Base-by-base conservation (phyloP, 1,140 invertebrate species). In the Antheraea mylitta region DNA sequence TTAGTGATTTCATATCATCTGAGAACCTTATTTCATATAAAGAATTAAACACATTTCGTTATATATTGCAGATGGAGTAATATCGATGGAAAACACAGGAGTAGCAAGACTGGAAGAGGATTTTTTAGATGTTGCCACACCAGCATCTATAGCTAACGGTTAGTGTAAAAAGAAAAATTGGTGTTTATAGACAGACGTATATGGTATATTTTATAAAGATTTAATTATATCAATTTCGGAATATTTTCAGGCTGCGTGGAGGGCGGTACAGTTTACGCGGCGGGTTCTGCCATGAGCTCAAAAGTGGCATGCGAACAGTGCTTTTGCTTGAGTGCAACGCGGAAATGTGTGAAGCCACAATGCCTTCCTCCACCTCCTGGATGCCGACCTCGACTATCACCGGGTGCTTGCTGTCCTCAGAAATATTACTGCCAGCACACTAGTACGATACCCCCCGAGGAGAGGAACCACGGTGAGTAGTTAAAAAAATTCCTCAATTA, bases 261-360 rank as follows among this genome's bases (percentile, higher is more conserved):
- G 64, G 95, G 96, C 71, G 96, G 96, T 13, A 95, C 95, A n/a
- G 90, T 95, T 67, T 97, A 96, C 86, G 95, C 94, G 10, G 95
- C 96, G 48, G 97, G 97, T 0, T 98, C 97, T 4, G 97, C 97
- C 0, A 97, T 98, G 96, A 92, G 95, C 68, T 95, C 96, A 4
- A 95, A 94, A 11, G 94, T 94, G 64, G 93, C 94, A 7, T 98
- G 97, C 90, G 96, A 97, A 88, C 97, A 97, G 83, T 98, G 97
- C 89, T 98, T 97, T 89, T 98, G 97, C 81, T 96, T 97, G 68
- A 91, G 92, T 68, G 97, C 96, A 7, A 91, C 93, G 64, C 94
- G 96, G 78, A 95, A 94, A 74, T 98, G 97, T 85, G 95, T 98
- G 30, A 94, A 95, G 73, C 97, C 97, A 0, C 95, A 95, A 80